Evolutionary conservation across 1,140 invertebrate genomes (phyloP), one percentile per base, ranked within the genome.

Genomic region (Neodiprion virginianus): DNA sequence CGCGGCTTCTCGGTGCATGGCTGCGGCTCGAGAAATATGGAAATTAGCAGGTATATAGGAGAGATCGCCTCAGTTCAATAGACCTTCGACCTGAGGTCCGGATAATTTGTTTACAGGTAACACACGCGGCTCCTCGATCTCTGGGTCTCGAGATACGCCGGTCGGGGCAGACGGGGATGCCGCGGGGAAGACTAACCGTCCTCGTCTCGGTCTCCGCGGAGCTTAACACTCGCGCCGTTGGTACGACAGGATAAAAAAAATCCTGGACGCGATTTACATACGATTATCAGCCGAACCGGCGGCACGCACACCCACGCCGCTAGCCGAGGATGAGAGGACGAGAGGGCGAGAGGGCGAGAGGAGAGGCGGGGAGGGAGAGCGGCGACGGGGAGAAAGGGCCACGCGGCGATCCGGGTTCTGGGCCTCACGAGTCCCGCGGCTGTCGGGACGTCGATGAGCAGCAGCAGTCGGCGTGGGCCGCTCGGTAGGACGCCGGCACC

Each of bases 21-120:
- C 8, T 7, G 53, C 5, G 53, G 71, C 81, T 40, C 84, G 80
- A 81, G 82, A 81, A 84, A 83, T 88, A 88, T 87, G 86, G 84
- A 87, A 88, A 87, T 87, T 85, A 88, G 85, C 83, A 81, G 79
- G 78, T 79, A 82, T 40, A 40, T 61, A 61, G 53, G 53, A 61
- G 53, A 83, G 83, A 85, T 86, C 82, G 83, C 81, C 82, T 87
- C 86, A 85, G 86, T 88, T 88, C 87, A 88, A 88, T 88, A 87
- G 87, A 88, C 87, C 86, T 88, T 87, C 87, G 86, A 88, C 87
- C 83, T 84, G 87, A 84, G 83, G 82, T 88, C 84, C 83, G 84
- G 85, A 88, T 88, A 88, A 88, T 88, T 88, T 88, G 86, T 88
- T 88, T 88, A 88, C 86, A 86, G 87, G 84, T 82, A 86, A 84